Evolutionary conservation across 2,888 invertebrate species (phyloP), one percentile per base, ranked within the genome.

Genomic region (Microctonus aethiopoides): DNA sequence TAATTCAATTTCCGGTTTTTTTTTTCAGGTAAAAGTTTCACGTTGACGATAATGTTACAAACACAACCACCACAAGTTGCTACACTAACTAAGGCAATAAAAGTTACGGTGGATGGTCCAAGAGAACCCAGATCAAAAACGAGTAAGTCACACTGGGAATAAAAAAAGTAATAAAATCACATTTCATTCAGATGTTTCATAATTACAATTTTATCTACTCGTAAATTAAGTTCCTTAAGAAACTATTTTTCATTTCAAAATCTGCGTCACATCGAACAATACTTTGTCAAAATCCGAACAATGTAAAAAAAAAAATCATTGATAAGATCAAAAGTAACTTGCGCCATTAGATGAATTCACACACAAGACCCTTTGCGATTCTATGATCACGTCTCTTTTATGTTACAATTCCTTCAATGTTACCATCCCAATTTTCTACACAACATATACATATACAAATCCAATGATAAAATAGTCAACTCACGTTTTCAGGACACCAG

Each of bases 401-500:
- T 46, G 46, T 46, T 46, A 46, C 46, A 46, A 46, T 46, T 20
- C 46, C 46, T 46, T 46, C 16, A 46, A 46, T n/a, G 46, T 46
- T 46, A 20, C 46, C 1, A 46, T 46, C 46, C 46, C 46, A 46
- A 46, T 46, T 46, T 46, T 46, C 46, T 46, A 20, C 46, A 16
- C 9, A 46, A 46, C 9, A 13, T 2, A 16, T 13, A 56, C 26
- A 26, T 10, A 57, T 13, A 57, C n/a, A 6, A 71, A 71, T 69
- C 67, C 70, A 75, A 75, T 75, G 57, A 71, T 74, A 75, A 76
- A 72, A 74, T 67, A 76, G 72, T 70, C 75, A 75, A 71, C 76
- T 76, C 76, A 76, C 76, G 76, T 76, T 70, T 83, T 72, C 84
- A 88, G 90, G 95, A 74, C 95, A 95, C 85, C 95, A 94, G 82